Evolutionary conservation across 2,797 vertebrate species (phyloP).

Genomic region (Falco novaeseelandiae): DNA sequence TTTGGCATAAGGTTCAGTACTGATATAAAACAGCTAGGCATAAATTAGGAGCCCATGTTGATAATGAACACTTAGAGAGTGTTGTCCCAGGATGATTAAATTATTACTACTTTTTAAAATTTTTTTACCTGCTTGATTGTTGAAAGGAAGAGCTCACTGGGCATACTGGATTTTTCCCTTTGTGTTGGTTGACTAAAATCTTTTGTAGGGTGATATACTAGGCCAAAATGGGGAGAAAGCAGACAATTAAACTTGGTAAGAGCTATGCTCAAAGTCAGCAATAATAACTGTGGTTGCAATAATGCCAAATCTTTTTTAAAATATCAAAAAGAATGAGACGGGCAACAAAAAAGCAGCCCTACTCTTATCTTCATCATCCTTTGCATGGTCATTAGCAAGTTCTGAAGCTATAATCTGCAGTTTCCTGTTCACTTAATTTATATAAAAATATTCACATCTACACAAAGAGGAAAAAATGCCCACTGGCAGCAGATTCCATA

Average conservation of each 20-base stretch:
- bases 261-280: not conserved
- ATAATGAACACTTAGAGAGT: not conserved
- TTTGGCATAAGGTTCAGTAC: conserved; percentile 14
- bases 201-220: not conserved
- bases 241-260: not conserved
- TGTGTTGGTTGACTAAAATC: not conserved
- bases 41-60: conserved; percentile 4
- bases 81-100: not conserved
- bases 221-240: not conserved
- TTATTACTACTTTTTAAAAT: not conserved
- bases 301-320: not conserved
- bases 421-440: not conserved
- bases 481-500: not conserved
- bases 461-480: not conserved
- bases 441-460: not conserved
- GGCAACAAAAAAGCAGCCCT: not conserved
- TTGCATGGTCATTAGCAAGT: not conserved
- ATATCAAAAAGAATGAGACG: not conserved
- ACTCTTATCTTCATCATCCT: not conserved
- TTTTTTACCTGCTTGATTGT: not conserved
- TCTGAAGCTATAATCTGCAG: not conserved
- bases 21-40: conserved; percentile 29
- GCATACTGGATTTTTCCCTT: not conserved
- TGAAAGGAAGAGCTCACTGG: not conserved
- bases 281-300: not conserved